phyloP scores from a whole-genome alignment of 2,888 invertebrate species.

The Tolmerus cingulatus region DNA sequence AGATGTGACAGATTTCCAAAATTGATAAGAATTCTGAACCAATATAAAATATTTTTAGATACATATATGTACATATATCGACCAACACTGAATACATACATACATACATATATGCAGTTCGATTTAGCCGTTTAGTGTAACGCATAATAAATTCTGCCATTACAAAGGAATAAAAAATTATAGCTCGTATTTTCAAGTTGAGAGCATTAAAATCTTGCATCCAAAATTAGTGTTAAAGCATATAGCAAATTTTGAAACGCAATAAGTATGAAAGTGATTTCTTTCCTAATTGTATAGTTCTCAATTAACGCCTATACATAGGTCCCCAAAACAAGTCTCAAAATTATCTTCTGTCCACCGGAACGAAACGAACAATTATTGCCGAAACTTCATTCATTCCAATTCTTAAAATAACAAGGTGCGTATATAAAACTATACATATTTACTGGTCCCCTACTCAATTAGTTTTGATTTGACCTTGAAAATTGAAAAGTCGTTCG shows the following conservation, averaged over 20 bases:
- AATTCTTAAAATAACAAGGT: neutral
- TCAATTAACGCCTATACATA: neutral
- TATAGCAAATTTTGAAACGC: neutral
- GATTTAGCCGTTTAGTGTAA: neutral
- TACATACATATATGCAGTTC: no score
- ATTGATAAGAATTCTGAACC: neutral
- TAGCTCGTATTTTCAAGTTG: no score
- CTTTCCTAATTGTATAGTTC: neutral
- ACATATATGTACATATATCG: no score
- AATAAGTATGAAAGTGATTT: neutral
- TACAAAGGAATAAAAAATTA: neutral
- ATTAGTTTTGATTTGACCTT: neutral
- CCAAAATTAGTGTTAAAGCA: neutral
- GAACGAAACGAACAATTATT: neutral
- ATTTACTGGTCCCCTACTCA: neutral
- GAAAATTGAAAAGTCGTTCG: neutral
- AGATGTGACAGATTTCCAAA: neutral
- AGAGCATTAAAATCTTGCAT: neutral
- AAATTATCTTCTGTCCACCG: neutral
- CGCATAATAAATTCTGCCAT: neutral
- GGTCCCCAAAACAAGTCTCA: neutral
- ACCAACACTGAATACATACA: no score
- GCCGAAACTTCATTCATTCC: neutral
- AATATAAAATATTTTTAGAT: no score
- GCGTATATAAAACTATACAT: neutral